phyloP scores from a whole-genome alignment of 2,113 vertebrate genomes.

The Phylloscopus whistleri region DNA sequence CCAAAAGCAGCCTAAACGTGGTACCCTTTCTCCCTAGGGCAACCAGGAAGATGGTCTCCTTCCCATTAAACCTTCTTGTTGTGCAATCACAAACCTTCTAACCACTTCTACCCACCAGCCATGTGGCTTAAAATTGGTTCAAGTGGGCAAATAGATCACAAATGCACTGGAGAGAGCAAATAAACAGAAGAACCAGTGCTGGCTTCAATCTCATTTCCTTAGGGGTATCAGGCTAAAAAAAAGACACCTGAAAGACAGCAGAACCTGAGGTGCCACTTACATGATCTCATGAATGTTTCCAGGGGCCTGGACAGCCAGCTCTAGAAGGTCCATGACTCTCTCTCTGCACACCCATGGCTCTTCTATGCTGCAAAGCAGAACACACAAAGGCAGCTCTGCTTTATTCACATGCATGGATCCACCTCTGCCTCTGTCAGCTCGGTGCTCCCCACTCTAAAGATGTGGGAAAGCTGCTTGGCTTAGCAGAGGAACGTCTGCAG shows the following conservation, averaged over 20 bases:
- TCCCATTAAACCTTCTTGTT: not conserved
- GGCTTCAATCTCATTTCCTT: not conserved
- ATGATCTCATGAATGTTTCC: conserved; percentile 62
- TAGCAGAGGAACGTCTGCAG: not conserved
- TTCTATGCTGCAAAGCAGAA: conserved; percentile 71
- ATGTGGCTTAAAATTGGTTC: not conserved
- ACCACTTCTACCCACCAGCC: not conserved
- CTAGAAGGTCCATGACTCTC: conserved; percentile 33
- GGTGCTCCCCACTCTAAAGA: not conserved
- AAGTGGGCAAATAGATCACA: not conserved
- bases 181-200: not conserved
- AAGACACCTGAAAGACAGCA: not conserved
- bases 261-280: conserved; percentile 52
- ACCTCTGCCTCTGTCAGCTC: not conserved
- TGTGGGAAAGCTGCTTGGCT: not conserved
- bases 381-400: not conserved
- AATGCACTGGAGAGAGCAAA: not conserved
- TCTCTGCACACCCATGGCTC: conserved; percentile 71
- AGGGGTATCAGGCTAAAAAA: not conserved
- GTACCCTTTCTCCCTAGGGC: not conserved
- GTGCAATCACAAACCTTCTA: not conserved
- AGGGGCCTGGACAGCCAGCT: conserved; percentile 43
- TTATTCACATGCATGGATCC: not conserved
- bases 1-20: not conserved
- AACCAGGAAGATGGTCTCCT: not conserved